Base-by-base conservation (phyloP, 2,113 vertebrate genomes). In the Scalopus aquaticus region DNA sequence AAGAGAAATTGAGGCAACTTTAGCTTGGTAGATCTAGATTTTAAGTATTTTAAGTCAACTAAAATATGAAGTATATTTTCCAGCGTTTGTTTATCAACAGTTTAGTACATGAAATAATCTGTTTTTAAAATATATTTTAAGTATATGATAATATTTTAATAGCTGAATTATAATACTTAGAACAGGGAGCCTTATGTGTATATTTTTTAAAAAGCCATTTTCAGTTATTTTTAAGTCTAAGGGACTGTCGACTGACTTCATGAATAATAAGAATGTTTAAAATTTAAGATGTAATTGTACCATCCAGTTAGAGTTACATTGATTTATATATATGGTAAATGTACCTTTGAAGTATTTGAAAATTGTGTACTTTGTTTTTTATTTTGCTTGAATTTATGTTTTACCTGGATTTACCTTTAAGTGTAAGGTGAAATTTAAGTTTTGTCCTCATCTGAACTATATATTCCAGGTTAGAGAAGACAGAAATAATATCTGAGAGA, bases 1-100 rank as follows among this genome's bases (percentile, higher is more conserved):
- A 54, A 72, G 86, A 91, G 78, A 88, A 91, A 88, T 79, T 78
- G 67, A 94, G 76, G 35, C 76, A 93, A 13, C 78, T 90, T 58
- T 77, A 83, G 19, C n/a, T 95, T 90, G 39, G 95, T 10, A 78
- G 49, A 73, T 89, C 46, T 49, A 54, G 35, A 78, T 62, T 86
- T 94, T 67, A 87, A 90, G n/a, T 81, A 72, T 95, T 95, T 73
- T 22, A 24, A 1, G 73, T 95, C 35, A 85, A 72, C 69, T 91
- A 86, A 89, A 96, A 73, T 90, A 54, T 35, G 26, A 96, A 95
- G 67, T 80, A 19, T 74, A 84, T 95, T 91, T 90, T 85, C 19
- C 0, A 67, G 19, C 17, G n/a, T 17, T 86, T 97, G 65, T 37
- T 88, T 94, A 64, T 83, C 70, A 51, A 35, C 44, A 78, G 28